These are phyloP conservation scores for Sylvia borin DNA, from an alignment of 2,797 vertebrate genomes.

Conservation along the genomic window DNA sequence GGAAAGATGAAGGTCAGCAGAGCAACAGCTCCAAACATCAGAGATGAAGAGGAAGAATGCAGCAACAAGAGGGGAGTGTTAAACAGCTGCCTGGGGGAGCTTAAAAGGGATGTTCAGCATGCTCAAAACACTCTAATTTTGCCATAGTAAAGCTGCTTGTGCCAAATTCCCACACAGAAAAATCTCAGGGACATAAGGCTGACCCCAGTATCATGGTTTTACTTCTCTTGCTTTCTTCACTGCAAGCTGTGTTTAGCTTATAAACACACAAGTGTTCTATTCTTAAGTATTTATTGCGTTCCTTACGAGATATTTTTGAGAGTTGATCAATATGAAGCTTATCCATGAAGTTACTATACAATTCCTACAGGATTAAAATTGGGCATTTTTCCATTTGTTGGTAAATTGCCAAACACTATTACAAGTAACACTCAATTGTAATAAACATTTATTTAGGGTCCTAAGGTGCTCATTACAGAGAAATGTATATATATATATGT, in stretches of 20 bases:
- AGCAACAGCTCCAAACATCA: not conserved
- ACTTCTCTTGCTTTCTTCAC: not conserved
- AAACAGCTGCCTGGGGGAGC: constrained; percentile 51
- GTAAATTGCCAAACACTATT: constrained; percentile 26
- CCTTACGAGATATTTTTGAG: not conserved
- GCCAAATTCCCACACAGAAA: constrained; percentile 52
- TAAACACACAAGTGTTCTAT: not conserved
- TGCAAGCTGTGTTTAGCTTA: not conserved
- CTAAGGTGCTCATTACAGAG: constrained; percentile 6
- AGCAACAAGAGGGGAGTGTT: constrained; percentile 30
- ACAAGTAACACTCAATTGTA: constrained; percentile 9
- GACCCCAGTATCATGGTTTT: not conserved
- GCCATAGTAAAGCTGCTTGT: constrained; percentile 17
- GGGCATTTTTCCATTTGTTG: not conserved
- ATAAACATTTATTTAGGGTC: constrained; percentile 26
- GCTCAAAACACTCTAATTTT: constrained; percentile 45
- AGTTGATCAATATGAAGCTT: constrained; percentile 12
- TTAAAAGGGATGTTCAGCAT: constrained; percentile 25
- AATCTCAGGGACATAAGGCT: constrained; percentile 1
- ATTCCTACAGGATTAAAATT: constrained; percentile 20
- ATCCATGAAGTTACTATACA: not conserved
- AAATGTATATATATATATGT: not conserved
- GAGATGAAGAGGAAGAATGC: constrained; percentile 17
- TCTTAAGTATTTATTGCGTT: constrained; percentile 4
- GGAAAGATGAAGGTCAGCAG: constrained; percentile 10